phyloP scores from a whole-genome alignment of 2,113 vertebrate genomes.

The Peucedramus taeniatus region DNA sequence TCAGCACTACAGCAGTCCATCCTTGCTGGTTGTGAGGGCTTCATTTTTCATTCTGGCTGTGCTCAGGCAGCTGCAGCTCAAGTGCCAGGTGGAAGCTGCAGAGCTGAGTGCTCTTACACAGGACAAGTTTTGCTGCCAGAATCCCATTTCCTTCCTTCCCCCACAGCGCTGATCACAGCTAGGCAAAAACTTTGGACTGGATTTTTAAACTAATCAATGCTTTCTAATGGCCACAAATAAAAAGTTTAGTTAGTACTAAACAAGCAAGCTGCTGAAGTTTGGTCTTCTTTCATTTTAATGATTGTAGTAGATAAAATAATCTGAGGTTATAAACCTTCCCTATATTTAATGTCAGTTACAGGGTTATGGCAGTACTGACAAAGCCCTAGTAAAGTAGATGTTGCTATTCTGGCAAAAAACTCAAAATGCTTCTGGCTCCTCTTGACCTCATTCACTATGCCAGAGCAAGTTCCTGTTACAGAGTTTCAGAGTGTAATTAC shows the following conservation, averaged over 20 bases:
- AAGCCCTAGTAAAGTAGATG: background rate
- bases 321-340: background rate
- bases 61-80: background rate
- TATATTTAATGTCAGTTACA: background rate
- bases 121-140: background rate
- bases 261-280: background rate
- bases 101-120: background rate
- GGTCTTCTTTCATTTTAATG: background rate
- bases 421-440: background rate
- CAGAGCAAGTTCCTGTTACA: background rate
- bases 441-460: background rate
- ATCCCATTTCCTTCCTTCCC: background rate
- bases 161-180: rapidly evolving
- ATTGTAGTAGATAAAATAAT: background rate
- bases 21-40: background rate
- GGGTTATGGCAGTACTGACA: background rate
- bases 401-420: background rate
- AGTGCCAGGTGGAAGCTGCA: background rate
- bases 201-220: background rate
- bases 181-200: background rate
- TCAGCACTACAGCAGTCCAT: background rate
- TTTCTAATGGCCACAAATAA: background rate
- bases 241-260: background rate
- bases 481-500: background rate
- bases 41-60: background rate